Percentiles rank a stretch among this genome's conserved stretches.
phyloP scores from a whole-genome alignment of 1,140 invertebrate species.

The Zaprionus davidi region DNA sequence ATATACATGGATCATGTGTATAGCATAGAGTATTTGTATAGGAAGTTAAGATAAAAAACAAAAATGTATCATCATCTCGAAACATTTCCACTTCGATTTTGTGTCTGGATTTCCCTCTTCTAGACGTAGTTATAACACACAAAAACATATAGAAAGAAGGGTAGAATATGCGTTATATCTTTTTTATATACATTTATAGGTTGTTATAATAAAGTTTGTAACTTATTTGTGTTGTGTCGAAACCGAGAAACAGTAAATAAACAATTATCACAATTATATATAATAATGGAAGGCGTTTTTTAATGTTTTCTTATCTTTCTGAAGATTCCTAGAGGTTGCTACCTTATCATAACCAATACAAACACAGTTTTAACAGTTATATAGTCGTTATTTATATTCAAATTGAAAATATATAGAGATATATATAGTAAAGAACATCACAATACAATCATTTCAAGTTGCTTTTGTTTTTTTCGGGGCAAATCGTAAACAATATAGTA shows the following conservation, averaged over 20 bases:
- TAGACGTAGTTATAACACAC: constrained; percentile 59
- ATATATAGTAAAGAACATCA: constrained; percentile 73
- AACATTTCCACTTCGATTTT: constrained; percentile 21
- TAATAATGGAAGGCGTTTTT: constrained; percentile 36
- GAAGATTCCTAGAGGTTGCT: background rate
- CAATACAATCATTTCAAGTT: constrained; percentile 59
- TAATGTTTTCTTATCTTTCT: background rate
- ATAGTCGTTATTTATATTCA: constrained; percentile 57
- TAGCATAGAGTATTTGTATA: constrained; percentile 19
- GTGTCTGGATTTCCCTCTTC: constrained; percentile 27
- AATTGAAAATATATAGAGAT: constrained; percentile 59
- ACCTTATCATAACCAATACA: background rate
- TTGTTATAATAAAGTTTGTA: constrained; percentile 75
- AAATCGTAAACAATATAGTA: constrained; percentile 49
- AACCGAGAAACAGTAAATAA: constrained; percentile 59
- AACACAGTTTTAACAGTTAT: constrained; percentile 45
- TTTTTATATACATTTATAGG: constrained; percentile 83
- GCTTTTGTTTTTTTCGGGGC: constrained; percentile 38
- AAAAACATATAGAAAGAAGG: constrained; percentile 37
- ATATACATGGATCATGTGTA: constrained; percentile 24
- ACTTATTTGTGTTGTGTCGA: constrained; percentile 57
- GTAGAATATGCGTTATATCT: constrained; percentile 50
- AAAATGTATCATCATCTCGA: constrained; percentile 18
- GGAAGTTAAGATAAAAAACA: constrained; percentile 12
- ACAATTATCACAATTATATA: constrained; percentile 71